Base-by-base conservation (phyloP, 2,888 invertebrate genomes). In the Byasa hedistus region DNA sequence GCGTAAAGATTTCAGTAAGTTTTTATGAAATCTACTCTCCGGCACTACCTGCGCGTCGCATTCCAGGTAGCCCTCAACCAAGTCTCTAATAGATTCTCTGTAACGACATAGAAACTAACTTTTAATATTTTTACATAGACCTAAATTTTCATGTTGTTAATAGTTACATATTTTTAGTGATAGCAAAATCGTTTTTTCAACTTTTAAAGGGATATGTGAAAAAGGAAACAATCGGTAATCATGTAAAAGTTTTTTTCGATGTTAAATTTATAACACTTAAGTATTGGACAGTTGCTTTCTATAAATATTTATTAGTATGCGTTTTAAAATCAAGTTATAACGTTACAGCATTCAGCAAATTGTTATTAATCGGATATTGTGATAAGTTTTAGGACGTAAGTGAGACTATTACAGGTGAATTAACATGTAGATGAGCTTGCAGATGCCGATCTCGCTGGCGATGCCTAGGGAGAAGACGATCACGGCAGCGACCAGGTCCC, bases 401-500 rank as follows among this genome's bases (percentile, higher is more conserved):
- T 59, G 51, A 36, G 17, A 19, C 62, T 69, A 77, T 74, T 72
- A 85, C 85, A 72, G 71, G 44, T 79, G 66, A 48, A 74, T 48
- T 23, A 76, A 75, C 78, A 82, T 79, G 57, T 75, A 82, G 21
- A 79, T 68, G n/a, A 84, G 71, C 58, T 84, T 85, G 19, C 79
- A 67, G 10, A 79, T 58, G 0, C 76, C 76, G 0, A 82, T 79
- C 24, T 79, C 75, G 52, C 84, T 83, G 65, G 77, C 72, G n/a
- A 77, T 71, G 10, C 72, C 79, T 1, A 85, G 70, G 0, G 86
- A 84, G 61, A 85, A 73, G 24, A 76, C 74, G 0, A 84, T 71
- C 67, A 79, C 73, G 0, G 79, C 80, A 0, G 76, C 69, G 0
- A 76, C 65, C 32, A 79, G 59, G 68, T 83, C 80, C 0, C 79